Percentiles rank a stretch among this genome's conserved stretches.
phyloP scores from a whole-genome alignment of 2,113 vertebrate species.

The Pachycephala philippinensis region DNA sequence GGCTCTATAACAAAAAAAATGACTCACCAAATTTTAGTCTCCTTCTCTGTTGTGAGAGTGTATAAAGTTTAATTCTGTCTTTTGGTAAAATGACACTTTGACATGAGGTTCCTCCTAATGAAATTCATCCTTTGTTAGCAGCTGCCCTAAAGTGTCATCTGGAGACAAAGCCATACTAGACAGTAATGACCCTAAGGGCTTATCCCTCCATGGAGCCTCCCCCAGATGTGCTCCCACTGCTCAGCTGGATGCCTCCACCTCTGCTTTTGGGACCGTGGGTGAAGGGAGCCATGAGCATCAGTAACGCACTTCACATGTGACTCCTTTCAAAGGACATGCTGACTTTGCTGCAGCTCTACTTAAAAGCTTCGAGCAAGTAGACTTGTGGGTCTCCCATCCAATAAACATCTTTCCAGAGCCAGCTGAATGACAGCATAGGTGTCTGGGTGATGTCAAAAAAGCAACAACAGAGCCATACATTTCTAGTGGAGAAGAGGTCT shows the following conservation, averaged over 20 bases:
- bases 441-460: background rate
- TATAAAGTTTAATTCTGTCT: background rate
- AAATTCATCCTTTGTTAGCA: background rate
- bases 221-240: background rate
- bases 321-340: background rate
- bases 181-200: background rate
- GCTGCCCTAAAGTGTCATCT: background rate
- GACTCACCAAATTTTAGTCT: background rate
- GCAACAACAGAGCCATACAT: background rate
- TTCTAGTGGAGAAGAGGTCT: background rate
- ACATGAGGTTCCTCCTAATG: background rate
- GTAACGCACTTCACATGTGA: accelerated
- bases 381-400: background rate
- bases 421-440: background rate
- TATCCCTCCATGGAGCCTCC: background rate
- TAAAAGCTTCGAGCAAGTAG: background rate
- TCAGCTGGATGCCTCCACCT: background rate
- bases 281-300: background rate
- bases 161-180: background rate
- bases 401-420: background rate
- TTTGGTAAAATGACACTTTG: background rate
- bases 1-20: background rate
- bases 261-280: background rate
- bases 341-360: background rate
- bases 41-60: background rate